Conservation (phyloP, 2,888 invertebrate species). For the Druceiella hillmani region DNA sequence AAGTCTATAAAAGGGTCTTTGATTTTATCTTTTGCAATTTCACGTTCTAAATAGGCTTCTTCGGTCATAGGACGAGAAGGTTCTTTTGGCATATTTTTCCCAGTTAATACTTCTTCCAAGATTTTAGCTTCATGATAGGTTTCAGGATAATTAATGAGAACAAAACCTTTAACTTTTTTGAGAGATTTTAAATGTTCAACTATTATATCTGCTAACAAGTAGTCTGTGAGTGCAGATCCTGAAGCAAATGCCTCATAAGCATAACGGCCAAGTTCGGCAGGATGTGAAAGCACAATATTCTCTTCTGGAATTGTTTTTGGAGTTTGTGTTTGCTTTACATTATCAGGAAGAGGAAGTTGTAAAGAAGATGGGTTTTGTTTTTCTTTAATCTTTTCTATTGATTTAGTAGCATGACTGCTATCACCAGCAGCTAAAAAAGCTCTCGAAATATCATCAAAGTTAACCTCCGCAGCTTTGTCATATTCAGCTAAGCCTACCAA, state of each 20-base stretch:
- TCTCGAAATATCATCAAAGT: too few species aligned
- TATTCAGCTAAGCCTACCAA: conserved; percentile 46
- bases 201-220: conserved; percentile 52
- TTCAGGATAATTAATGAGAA: conserved; percentile 59
- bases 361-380: too few species aligned
- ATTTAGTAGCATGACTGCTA: too few species aligned
- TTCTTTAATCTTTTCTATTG: too few species aligned
- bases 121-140: conserved; percentile 52
- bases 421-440: too few species aligned
- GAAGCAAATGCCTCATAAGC: conserved; percentile 48
- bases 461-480: too few species aligned
- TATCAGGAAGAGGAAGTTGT: conserved; percentile 16
- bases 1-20: conserved; percentile 35
- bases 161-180: conserved; percentile 50
- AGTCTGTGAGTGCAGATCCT: conserved; percentile 51
- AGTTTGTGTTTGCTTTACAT: conserved; percentile 53
- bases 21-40: conserved; percentile 36
- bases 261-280: conserved; percentile 52
- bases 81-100: conserved; percentile 42
- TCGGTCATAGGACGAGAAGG: conserved; percentile 34
- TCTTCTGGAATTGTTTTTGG: conserved; percentile 55
- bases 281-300: conserved; percentile 42
- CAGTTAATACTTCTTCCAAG: conserved; percentile 55
- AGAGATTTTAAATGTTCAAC: conserved; percentile 55
- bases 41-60: conserved; percentile 41